A percentile compares a stretch with the other conserved stretches of the same genome.
Evolutionary conservation across 2,113 vertebrate genomes (phyloP).

Genomic region (Ornithorhynchus anatinus): DNA sequence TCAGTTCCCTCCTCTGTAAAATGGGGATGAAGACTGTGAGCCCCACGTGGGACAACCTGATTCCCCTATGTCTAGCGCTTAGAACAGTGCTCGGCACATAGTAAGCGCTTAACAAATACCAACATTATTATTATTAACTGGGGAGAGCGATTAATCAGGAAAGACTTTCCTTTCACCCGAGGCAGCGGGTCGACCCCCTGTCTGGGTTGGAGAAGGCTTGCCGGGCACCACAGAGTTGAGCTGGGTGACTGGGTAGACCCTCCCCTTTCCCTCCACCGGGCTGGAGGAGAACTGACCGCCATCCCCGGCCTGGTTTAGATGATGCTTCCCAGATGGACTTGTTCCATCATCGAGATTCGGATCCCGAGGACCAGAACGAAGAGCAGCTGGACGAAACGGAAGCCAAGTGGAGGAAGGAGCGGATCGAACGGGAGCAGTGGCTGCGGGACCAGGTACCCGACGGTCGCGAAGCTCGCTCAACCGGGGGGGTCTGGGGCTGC

Average conservation of each 20-base stretch:
- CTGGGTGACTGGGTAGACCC: not conserved
- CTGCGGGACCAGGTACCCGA: conserved; percentile 88
- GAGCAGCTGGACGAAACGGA: conserved; percentile 84
- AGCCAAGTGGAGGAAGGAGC: conserved; percentile 85
- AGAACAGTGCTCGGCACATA: no score
- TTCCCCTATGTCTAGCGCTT: no score
- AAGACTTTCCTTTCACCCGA: no score
- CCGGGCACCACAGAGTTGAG: not conserved
- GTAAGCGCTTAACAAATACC: no score
- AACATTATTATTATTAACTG: no score
- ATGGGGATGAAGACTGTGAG: no score
- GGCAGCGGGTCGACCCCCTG: no score
- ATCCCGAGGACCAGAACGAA: conserved; percentile 80
- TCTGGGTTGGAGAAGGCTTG: not conserved
- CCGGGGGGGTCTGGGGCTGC: not conserved
- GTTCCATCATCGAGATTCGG: conserved; percentile 71
- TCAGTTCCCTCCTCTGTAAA: no score
- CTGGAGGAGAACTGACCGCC: not conserved
- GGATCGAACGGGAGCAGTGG: conserved; percentile 94
- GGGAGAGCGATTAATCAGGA: no score
- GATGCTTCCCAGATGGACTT: conserved; percentile 74
- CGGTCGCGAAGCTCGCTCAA: no score
- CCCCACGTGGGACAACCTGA: no score
- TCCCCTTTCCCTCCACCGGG: not conserved
- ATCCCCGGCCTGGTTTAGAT: conserved; percentile 62